phyloP scores from a whole-genome alignment of 1,140 invertebrate species.

The Caerostris extrusa region DNA sequence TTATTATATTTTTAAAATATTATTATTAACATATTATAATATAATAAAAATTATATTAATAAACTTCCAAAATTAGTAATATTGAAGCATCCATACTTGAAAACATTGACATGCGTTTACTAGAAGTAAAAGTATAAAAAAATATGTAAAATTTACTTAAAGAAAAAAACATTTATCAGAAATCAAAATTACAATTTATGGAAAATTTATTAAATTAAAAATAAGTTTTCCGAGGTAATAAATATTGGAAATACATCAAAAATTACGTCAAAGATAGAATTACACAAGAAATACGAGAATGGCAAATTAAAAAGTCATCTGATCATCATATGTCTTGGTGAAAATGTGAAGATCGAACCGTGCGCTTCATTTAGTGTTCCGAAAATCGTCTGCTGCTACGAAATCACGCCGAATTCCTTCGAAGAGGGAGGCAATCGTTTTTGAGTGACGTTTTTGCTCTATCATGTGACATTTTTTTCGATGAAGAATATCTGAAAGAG shows the following conservation, averaged over 20 bases:
- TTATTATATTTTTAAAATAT: too few species aligned
- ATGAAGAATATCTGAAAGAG: constrained; percentile 24
- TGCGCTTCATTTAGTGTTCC: constrained; percentile 9
- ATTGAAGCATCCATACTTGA: too few species aligned
- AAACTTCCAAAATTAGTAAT: too few species aligned
- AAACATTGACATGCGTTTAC: too few species aligned
- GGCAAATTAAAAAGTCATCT: neutral
- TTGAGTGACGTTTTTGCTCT: constrained; percentile 41
- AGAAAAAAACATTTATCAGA: too few species aligned
- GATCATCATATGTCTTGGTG: constrained; percentile 5
- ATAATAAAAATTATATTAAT: too few species aligned
- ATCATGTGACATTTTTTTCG: constrained; percentile 42
- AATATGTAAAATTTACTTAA: too few species aligned
- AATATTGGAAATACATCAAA: neutral
- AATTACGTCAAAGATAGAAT: neutral
- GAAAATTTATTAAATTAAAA: too few species aligned
- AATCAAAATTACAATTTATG: too few species aligned
- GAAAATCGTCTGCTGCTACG: constrained; percentile 14
- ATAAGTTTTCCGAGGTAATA: neutral
- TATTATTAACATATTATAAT: too few species aligned
- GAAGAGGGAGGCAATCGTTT: neutral
- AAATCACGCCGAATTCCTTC: constrained; percentile 24
- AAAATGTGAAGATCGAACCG: neutral
- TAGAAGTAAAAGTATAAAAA: too few species aligned
- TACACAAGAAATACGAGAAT: neutral